Evolutionary conservation across 2,888 invertebrate species (phyloP), one percentile per base, ranked within the genome.

Genomic region (Cyclophora albipunctata): DNA sequence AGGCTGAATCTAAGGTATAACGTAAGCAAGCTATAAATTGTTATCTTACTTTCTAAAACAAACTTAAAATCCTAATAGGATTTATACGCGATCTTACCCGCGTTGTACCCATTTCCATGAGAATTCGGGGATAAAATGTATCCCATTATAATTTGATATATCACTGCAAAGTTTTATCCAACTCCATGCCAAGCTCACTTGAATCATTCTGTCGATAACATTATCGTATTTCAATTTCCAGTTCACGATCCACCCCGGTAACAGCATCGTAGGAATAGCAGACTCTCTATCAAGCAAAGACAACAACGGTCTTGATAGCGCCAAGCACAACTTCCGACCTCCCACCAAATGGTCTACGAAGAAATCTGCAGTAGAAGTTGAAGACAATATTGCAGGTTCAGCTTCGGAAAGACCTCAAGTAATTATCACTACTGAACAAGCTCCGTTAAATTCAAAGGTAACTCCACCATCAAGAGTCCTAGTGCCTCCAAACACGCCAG

Each of bases 331-430:
- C 54, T 91, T 90, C 63, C 77, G 88, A 34, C 83, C 90, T 0
- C 91, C 91, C 0, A 81, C 85, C 4, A 87, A 87, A 50, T 91
- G 91, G 91, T 90, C 91, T 1, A 90, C 89, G 0, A 82, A 88
- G 48, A 69, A 49, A 43, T 58, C 64, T 3, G 60, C 49, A 42
- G 50, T 53, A n/a, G 48, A 47, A 34, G 45, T 69, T 40, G 54
- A 61, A 6, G 71, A 75, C 45, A 58, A 48, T 7, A 51, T 71
- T 2, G 57, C 74, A 3, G 74, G 72, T 45, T 77, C 79, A 0
- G 78, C 77, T 0, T 76, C 78, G 0, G 72, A 76, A 52, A 68
- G 66, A 49, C 73, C 77, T 0, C 5, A 4, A 34, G 43, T 33
- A 20, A 7, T 43, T 7, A 6, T 6, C 4, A 20, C 43, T 33